These are phyloP conservation scores for Rhipidura dahli DNA, from an alignment of 2,113 vertebrate species.

Conservation along the genomic window DNA sequence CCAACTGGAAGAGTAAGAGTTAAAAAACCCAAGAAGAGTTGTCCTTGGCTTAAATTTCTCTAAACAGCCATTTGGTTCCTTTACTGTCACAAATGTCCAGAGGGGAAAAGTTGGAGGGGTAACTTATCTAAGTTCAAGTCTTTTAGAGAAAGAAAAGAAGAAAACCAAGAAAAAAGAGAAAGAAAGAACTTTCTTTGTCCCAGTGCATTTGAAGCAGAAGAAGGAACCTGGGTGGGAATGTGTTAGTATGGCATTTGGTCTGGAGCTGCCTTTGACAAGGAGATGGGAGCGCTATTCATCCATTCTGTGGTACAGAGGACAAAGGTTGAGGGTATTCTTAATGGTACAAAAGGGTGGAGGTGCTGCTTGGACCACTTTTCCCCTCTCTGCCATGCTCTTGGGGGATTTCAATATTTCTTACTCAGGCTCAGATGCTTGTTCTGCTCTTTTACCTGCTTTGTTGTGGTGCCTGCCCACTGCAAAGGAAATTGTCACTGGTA, in stretches of 20 bases:
- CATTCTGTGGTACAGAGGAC: not conserved
- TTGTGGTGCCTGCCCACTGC: not conserved
- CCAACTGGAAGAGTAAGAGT: rapidly evolving
- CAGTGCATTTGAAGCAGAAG: not conserved
- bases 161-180: not conserved
- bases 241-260: not conserved
- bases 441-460: not conserved
- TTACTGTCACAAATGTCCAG: not conserved
- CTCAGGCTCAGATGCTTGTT: not conserved
- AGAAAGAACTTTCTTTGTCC: not conserved
- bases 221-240: not conserved
- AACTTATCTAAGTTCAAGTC: not conserved
- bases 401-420: not conserved
- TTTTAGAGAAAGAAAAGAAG: not conserved
- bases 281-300: not conserved
- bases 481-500: not conserved
- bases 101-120: not conserved
- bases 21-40: not conserved
- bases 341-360: not conserved
- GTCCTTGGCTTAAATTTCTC: not conserved
- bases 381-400: not conserved
- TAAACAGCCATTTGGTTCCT: not conserved
- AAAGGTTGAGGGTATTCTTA: rapidly evolving
- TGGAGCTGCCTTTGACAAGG: not conserved
- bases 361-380: not conserved